Base-by-base conservation (phyloP, 2,797 vertebrate genomes). In the Muscicapa striata region DNA sequence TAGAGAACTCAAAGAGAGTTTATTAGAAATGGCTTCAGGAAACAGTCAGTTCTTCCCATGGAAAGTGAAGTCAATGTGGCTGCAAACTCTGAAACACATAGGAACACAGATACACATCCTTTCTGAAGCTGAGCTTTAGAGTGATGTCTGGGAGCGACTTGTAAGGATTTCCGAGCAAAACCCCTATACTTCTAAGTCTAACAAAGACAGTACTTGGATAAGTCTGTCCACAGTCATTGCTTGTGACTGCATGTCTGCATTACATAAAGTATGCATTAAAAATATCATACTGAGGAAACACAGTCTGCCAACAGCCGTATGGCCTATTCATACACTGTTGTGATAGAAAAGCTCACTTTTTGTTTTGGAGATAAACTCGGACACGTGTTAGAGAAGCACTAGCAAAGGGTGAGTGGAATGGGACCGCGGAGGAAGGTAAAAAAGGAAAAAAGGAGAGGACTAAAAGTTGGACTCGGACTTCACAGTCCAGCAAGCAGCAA, bases 221-320 rank as follows among this genome's bases (percentile, higher is more conserved):
- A 34, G 22, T 13, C 96, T 89, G 72, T 87, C 77, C 83, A 45
- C 49, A 59, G 52, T 15, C 34, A 32, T 4, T 79, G 78, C 66
- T 73, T 81, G 79, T 36, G 55, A 87, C 54, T 59, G 84, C n/a
- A 61, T 13, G 58, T 24, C 41, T 55, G 34, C 2, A 1, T 94
- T 94, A 87, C 24, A 87, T 74, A 89, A 94, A 90, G 68, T 5
- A 38, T 16, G 40, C 58, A 86, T 84, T 77, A 61, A 92, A 88
- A 90, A 38, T 63, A 70, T 75, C 41, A 61, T 8, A 45, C 55
- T 26, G 27, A 19, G 30, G 61, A 83, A 92, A 73, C 82, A 84
- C 21, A 59, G 29, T 75, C 45, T 89, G 72, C 52, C 88, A 84
- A 51, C 72, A 81, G 73, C 73, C 93, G 64, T 45, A 74, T 66